These are phyloP conservation scores for Tragelaphus strepsiceros DNA, from an alignment of 2,113 vertebrate species.

Conservation along the genomic window DNA sequence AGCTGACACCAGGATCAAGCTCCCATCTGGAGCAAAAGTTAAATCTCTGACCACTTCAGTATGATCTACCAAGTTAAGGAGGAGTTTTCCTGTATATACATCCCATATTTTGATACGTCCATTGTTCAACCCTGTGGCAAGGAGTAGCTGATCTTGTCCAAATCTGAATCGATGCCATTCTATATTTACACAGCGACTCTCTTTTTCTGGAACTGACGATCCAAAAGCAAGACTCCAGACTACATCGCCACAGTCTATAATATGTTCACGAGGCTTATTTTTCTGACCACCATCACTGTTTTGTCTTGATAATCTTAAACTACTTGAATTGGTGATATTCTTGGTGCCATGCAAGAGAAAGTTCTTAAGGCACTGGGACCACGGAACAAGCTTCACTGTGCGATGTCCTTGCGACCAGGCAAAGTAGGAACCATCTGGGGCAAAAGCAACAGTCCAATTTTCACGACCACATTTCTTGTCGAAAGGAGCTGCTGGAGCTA, in stretches of 20 bases:
- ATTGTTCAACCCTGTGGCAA: conserved; percentile 95
- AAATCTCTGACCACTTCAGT: conserved; percentile 94
- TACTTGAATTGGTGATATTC: conserved; percentile 79
- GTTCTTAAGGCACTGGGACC: conserved; percentile 91
- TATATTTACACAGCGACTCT: conserved; percentile 96
- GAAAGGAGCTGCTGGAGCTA: conserved; percentile 92
- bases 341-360: conserved; percentile 85
- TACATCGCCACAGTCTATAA: conserved; percentile 95
- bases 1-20: conserved; percentile 94
- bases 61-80: conserved; percentile 98
- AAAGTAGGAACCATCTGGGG: conserved; percentile 98
- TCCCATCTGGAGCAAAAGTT: conserved; percentile 97
- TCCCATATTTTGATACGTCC: conserved; percentile 99
- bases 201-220: conserved; percentile 96
- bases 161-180: conserved; percentile 98
- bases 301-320: conserved; percentile 79
- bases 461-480: conserved; percentile 98
- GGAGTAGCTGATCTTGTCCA: conserved; percentile 94
- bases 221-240: conserved; percentile 98
- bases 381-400: conserved; percentile 94
- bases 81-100: conserved; percentile 95
- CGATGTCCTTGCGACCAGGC: conserved; percentile 98
- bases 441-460: conserved; percentile 97
- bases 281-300: conserved; percentile 77
- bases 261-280: conserved; percentile 86